Conservation (phyloP, 2,113 vertebrate genomes). For the Cnemophilus loriae region DNA sequence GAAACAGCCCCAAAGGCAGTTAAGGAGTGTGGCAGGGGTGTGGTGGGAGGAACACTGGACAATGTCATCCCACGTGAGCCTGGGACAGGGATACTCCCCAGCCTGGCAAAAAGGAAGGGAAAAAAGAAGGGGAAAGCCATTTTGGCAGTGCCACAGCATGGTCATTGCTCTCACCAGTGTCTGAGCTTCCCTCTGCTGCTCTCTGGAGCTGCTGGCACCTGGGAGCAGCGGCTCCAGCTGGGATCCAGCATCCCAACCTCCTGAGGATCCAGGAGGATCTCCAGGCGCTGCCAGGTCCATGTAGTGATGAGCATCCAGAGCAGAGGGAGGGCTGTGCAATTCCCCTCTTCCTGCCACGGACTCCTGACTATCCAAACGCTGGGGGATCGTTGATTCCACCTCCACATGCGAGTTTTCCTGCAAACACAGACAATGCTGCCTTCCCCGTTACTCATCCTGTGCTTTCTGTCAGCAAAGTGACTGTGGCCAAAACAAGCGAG, state of each 20-base stretch:
- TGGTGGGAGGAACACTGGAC: background rate
- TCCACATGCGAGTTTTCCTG: background rate
- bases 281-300: background rate
- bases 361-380: background rate
- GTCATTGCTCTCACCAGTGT: background rate
- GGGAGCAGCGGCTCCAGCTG: background rate
- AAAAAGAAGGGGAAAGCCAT: background rate
- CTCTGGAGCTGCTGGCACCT: background rate
- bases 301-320: background rate
- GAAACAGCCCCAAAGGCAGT: background rate
- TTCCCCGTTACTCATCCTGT: background rate
- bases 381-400: background rate
- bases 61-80: fast-evolving
- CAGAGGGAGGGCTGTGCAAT: background rate
- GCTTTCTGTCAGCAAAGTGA: background rate
- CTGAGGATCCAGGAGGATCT: background rate
- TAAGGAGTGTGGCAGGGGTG: too few relatives aligned
- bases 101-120: background rate
- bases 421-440: background rate
- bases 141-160: background rate
- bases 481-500: background rate
- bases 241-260: background rate
- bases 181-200: background rate
- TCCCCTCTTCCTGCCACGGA: background rate
- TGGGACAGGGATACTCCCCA: background rate